A percentile compares a stretch with the other conserved stretches of the same genome.
Evolutionary conservation across 2,888 invertebrate genomes (phyloP).

Genomic region (Dryococelus australis): DNA sequence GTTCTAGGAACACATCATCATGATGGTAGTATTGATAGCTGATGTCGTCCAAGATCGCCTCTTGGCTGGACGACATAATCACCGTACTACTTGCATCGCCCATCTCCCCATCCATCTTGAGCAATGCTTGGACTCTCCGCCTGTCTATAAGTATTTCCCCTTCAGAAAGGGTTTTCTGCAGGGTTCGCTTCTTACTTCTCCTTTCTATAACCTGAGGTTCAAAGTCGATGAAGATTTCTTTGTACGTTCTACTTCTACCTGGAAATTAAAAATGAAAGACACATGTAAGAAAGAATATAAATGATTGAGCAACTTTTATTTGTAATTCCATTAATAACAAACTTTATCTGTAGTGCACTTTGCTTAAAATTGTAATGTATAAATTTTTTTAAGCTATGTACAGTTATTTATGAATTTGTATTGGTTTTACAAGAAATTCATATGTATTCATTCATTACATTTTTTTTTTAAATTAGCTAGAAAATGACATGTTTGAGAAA

Average conservation of each 20-base stretch:
- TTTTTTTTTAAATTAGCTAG: too few relatives aligned
- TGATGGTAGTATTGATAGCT: slow-evolving; percentile 33
- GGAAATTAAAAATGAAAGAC: background rate
- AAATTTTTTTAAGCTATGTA: too few relatives aligned
- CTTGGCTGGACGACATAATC: slow-evolving; percentile 69
- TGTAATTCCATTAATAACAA: too few relatives aligned
- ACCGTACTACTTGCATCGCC: slow-evolving; percentile 61
- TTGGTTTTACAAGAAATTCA: too few relatives aligned
- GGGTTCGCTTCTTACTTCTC: slow-evolving; percentile 51
- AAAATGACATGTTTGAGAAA: too few relatives aligned
- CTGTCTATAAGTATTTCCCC: slow-evolving; percentile 67
- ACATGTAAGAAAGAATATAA: too few relatives aligned
- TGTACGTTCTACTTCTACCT: slow-evolving; percentile 66
- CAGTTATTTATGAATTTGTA: too few relatives aligned
- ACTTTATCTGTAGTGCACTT: too few relatives aligned
- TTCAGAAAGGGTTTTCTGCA: slow-evolving; percentile 82
- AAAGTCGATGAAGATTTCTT: slow-evolving; percentile 87
- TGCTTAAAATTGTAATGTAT: too few relatives aligned
- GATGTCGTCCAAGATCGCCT: slow-evolving; percentile 50
- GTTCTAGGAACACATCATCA: slow-evolving; percentile 47
- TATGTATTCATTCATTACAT: too few relatives aligned
- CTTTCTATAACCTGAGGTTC: slow-evolving; percentile 70
- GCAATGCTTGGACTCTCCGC: background rate
- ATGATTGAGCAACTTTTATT: too few relatives aligned
- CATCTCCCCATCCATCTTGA: slow-evolving; percentile 58